Conservation (phyloP, 2,113 vertebrate species). For the Microcebus griseorufus region DNA sequence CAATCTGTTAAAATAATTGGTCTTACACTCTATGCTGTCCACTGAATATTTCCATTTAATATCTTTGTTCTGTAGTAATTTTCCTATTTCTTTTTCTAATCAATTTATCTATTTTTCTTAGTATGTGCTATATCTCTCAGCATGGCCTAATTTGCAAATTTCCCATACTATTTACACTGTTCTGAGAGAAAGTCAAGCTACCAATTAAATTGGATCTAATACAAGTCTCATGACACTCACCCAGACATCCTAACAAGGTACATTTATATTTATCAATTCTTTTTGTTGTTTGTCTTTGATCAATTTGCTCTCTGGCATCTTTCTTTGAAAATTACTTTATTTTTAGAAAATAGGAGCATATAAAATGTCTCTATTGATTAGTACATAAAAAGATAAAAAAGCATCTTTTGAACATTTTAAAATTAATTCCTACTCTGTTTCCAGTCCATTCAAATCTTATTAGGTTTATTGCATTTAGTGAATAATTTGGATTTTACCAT, state of each 20-base stretch:
- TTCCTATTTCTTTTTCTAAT: slow-evolving; percentile 34
- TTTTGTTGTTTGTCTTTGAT: slow-evolving; percentile 69
- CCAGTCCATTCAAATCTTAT: neutral
- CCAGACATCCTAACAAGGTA: slow-evolving; percentile 24
- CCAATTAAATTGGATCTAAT: slow-evolving; percentile 73
- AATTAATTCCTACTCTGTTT: slow-evolving; percentile 33
- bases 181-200: slow-evolving; percentile 48
- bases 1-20: neutral
- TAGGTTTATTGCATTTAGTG: neutral
- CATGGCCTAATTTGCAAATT: slow-evolving; percentile 60
- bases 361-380: slow-evolving; percentile 53
- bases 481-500: slow-evolving; percentile 29
- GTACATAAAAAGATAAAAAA: slow-evolving; percentile 46
- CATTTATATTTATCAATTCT: slow-evolving; percentile 66
- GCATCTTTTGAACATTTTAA: slow-evolving; percentile 35
- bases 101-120: slow-evolving; percentile 53
- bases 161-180: slow-evolving; percentile 43
- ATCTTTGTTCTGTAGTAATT: slow-evolving; percentile 23
- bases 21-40: neutral
- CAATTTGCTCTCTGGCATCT: slow-evolving; percentile 21
- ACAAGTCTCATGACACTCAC: slow-evolving; percentile 48
- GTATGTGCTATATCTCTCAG: slow-evolving; percentile 39
- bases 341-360: slow-evolving; percentile 49
- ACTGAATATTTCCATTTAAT: slow-evolving; percentile 15
- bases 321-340: slow-evolving; percentile 39